Conservation (phyloP, 2,113 vertebrate species). For the Chroicocephalus ridibundus region DNA sequence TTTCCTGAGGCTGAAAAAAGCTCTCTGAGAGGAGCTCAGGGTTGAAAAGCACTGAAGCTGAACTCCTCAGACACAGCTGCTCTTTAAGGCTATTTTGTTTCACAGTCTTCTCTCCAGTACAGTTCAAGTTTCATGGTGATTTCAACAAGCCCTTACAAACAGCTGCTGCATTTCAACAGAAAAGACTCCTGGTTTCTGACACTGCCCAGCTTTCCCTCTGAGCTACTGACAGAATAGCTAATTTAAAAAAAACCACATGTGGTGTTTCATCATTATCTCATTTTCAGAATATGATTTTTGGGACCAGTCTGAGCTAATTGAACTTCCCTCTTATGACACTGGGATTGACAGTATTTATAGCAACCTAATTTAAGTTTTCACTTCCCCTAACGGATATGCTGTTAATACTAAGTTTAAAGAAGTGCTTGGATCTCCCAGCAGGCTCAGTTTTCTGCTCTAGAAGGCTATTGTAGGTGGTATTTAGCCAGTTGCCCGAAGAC, state of each 20-base stretch:
- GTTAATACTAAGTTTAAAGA: slow-evolving; percentile 34
- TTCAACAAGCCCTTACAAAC: slow-evolving; percentile 36
- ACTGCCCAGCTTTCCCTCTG: background rate
- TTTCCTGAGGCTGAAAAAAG: background rate
- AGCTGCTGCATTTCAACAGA: slow-evolving; percentile 56
- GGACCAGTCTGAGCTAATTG: slow-evolving; percentile 24
- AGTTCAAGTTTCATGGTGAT: slow-evolving; percentile 53
- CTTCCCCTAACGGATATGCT: background rate
- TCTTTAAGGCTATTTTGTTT: slow-evolving; percentile 65
- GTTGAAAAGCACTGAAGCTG: background rate
- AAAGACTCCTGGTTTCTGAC: background rate
- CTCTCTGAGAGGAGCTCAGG: fast-evolving
- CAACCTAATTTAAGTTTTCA: slow-evolving; percentile 53
- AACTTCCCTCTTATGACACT: slow-evolving; percentile 12
- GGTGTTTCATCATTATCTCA: slow-evolving; percentile 7
- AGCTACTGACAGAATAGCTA: background rate
- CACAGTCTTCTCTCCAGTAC: background rate
- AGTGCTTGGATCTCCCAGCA: background rate
- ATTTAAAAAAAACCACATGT: background rate
- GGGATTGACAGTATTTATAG: slow-evolving; percentile 39
- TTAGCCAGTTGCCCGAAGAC: background rate
- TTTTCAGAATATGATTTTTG: background rate
- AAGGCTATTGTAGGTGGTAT: background rate
- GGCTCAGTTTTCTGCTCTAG: slow-evolving; percentile 27
- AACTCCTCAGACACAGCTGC: slow-evolving; percentile 55